Percentiles rank a stretch among this genome's conserved stretches.
Evolutionary conservation across 2,113 vertebrate genomes (phyloP).

Genomic region (Oreocharis arfaki): DNA sequence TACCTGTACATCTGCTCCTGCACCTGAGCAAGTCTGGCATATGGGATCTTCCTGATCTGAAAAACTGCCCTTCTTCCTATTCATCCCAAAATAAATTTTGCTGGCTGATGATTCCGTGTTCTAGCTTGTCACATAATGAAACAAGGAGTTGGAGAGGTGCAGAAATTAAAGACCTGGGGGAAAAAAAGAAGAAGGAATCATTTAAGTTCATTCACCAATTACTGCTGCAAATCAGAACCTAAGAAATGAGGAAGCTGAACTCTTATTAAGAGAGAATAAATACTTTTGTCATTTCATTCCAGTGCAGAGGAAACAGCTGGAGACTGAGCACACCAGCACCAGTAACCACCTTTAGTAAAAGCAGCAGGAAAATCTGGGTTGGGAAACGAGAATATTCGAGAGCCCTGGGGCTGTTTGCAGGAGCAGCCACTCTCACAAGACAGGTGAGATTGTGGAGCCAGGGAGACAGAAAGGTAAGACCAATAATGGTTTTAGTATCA

Average conservation of each 20-base stretch:
- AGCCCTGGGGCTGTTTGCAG: background rate
- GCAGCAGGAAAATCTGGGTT: background rate
- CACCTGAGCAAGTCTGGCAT: background rate
- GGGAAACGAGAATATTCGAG: rapidly evolving
- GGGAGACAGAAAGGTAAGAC: background rate
- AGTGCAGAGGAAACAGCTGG: background rate
- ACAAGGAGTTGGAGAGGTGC: background rate
- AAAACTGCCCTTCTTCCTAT: background rate
- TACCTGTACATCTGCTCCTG: background rate
- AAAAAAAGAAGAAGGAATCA: background rate
- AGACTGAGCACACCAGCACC: background rate
- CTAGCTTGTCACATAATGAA: background rate
- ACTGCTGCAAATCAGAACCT: background rate
- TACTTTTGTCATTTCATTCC: background rate
- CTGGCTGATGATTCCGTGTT: background rate
- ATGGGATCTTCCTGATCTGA: background rate
- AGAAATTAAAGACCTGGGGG: background rate
- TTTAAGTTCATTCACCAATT: background rate
- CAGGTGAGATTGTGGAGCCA: background rate
- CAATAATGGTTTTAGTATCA: background rate
- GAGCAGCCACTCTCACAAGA: background rate
- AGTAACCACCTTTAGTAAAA: background rate
- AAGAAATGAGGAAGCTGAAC: background rate
- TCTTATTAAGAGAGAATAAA: background rate
- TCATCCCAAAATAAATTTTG: background rate